Conservation (phyloP, 2,888 invertebrate genomes). For the Drosophila anomalata region DNA sequence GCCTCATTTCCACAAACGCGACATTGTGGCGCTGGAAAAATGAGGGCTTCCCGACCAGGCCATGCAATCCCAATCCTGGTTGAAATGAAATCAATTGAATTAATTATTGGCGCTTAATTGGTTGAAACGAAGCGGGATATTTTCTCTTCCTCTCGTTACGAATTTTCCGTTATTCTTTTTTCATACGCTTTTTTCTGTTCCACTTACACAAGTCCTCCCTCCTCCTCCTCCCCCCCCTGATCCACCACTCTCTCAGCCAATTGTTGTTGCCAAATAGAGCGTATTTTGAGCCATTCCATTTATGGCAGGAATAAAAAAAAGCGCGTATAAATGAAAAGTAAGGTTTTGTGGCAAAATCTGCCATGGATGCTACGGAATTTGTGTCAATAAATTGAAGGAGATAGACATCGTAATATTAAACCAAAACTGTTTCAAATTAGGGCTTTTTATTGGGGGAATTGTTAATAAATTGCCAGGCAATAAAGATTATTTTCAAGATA, state of each 20-base stretch:
- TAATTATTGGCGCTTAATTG: conserved; percentile 83
- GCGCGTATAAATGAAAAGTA: background rate
- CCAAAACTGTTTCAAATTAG: background rate
- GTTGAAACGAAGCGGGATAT: conserved; percentile 76
- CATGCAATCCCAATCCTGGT: conserved; percentile 30
- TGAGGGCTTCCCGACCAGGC: background rate
- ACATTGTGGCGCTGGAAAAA: conserved; percentile 31
- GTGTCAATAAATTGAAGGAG: background rate
- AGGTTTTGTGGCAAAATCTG: background rate
- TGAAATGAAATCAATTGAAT: conserved; percentile 81
- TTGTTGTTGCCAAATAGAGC: conserved; percentile 80
- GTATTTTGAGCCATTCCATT: conserved; percentile 78
- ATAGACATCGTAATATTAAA: background rate
- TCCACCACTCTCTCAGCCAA: conserved; percentile 23
- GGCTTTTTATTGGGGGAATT: background rate
- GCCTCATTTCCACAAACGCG: conserved; percentile 10
- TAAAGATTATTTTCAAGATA: background rate
- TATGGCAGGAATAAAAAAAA: conserved; percentile 60
- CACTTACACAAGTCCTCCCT: conserved; percentile 24
- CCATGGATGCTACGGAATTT: background rate
- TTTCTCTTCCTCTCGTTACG: background rate
- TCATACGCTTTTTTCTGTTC: conserved; percentile 8
- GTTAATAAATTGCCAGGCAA: too few species aligned
- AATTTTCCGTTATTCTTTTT: background rate
- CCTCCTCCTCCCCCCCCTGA: background rate